Evolutionary conservation across 2,113 vertebrate species (phyloP).

Genomic region (Polypterus bichir): DNA sequence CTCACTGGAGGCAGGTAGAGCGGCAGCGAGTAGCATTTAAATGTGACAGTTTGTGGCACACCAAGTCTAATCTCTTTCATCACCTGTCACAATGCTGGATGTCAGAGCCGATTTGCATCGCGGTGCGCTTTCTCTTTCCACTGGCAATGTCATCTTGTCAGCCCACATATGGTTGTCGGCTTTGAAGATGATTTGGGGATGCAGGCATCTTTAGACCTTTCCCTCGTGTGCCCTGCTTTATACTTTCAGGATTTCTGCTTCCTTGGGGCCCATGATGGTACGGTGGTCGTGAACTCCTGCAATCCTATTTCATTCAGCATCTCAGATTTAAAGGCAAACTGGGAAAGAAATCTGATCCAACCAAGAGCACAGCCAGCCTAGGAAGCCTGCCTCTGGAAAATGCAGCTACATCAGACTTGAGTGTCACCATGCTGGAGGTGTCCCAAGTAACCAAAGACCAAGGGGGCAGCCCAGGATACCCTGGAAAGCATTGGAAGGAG

Average conservation of each 20-base stretch:
- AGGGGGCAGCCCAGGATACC: too few species aligned
- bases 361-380: too few species aligned
- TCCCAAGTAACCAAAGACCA: too few species aligned
- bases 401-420: too few species aligned
- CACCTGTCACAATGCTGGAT: constrained; percentile 40
- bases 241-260: constrained; percentile 19
- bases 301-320: too few species aligned
- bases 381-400: too few species aligned
- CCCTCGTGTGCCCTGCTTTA: constrained; percentile 48
- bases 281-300: too few species aligned
- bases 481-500: too few species aligned
- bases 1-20: constrained; percentile 8
- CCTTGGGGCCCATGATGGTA: constrained; percentile 21
- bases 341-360: too few species aligned
- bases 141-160: constrained; percentile 65
- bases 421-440: too few species aligned
- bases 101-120: constrained; percentile 26
- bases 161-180: constrained; percentile 59
- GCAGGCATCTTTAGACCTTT: constrained; percentile 50
- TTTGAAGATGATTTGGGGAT: constrained; percentile 29
- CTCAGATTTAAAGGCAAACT: too few species aligned
- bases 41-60: constrained; percentile 40
- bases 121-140: constrained; percentile 24
- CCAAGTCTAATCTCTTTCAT: constrained; percentile 45
- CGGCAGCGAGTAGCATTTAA: constrained; percentile 11